Conservation (phyloP, 2,888 invertebrate species). For the Zhuqinia jingwanae region DNA sequence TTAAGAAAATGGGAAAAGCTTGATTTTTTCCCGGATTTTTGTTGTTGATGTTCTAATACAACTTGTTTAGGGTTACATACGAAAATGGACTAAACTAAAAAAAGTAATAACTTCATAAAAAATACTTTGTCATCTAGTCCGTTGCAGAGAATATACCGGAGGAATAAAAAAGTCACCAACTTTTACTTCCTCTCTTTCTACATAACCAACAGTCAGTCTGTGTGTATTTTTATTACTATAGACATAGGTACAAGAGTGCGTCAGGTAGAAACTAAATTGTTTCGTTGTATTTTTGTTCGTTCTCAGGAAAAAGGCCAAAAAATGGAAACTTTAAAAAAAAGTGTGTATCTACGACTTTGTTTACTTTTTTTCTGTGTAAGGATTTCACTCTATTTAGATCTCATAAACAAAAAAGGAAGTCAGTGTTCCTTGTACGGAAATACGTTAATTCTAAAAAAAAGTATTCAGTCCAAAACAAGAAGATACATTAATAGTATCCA, state of each 20-base stretch:
- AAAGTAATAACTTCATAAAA: too few species aligned
- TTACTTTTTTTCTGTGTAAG: conserved; percentile 10
- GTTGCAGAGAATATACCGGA: too few species aligned
- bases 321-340: conserved; percentile 13
- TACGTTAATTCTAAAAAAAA: neutral
- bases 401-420: neutral
- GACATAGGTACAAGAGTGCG: neutral
- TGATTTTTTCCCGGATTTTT: conserved; percentile 58
- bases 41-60: too few species aligned
- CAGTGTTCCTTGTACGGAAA: conserved; percentile 7
- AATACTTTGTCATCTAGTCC: too few species aligned
- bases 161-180: too few species aligned
- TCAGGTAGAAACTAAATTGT: neutral
- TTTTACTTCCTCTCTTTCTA: too few species aligned
- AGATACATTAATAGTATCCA: too few species aligned
- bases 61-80: too few species aligned
- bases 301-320: neutral
- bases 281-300: neutral
- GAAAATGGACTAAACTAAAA: too few species aligned
- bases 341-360: conserved; percentile 43
- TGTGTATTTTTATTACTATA: too few species aligned
- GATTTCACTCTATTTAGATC: conserved; percentile 34
- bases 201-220: too few species aligned
- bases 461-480: too few species aligned
- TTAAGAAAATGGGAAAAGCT: conserved; percentile 40